Conservation (phyloP, 2,797 vertebrate genomes). For the Pangasius krempfi region DNA sequence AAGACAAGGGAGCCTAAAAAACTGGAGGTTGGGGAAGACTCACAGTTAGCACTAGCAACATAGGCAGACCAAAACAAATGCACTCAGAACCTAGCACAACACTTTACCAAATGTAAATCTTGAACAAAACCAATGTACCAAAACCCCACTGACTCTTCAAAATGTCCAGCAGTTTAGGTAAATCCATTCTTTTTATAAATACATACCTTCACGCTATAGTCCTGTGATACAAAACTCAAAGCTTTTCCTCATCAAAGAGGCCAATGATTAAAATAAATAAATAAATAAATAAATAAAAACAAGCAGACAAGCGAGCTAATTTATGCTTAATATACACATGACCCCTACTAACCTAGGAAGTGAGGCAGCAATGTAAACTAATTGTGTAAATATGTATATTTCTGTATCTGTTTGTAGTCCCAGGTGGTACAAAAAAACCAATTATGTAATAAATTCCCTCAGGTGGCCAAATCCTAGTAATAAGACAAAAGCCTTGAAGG, state of each 20-base stretch:
- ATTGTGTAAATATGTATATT: too few relatives aligned
- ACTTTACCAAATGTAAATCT: background rate
- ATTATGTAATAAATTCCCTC: background rate
- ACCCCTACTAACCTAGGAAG: background rate
- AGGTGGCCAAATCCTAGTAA: background rate
- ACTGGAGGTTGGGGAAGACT: too few relatives aligned
- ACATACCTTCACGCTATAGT: background rate
- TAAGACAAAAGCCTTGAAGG: background rate
- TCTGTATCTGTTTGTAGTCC: background rate
- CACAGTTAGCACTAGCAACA: background rate
- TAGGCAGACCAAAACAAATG: background rate
- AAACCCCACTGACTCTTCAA: background rate
- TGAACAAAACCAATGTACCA: too few relatives aligned
- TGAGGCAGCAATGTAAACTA: background rate
- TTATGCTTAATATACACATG: background rate
- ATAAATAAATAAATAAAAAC: background rate
- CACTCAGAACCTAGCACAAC: background rate
- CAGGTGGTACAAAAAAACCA: background rate
- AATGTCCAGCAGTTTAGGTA: background rate
- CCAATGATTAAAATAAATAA: background rate
- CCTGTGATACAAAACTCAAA: background rate
- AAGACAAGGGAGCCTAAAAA: background rate
- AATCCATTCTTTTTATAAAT: background rate
- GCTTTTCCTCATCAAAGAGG: background rate
- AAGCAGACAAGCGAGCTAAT: background rate